Evolutionary conservation across 64 coral and sea anemone species (phyloP), one percentile per base, ranked within the genome.

Genomic region (Montipora efflorescens): DNA sequence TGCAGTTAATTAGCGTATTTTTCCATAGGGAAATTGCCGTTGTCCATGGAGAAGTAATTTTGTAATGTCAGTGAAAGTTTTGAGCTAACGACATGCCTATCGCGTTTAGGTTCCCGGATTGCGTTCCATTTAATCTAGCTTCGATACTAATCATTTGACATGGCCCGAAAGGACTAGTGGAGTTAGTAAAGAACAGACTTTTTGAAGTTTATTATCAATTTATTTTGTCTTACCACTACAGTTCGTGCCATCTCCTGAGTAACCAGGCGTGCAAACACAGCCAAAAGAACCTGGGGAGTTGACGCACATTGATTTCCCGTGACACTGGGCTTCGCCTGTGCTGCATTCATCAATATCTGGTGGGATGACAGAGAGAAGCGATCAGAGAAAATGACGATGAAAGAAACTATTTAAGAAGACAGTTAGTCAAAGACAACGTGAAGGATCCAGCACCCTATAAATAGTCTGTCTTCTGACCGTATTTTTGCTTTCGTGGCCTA

Each of bases 311-410:
- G 93, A 83, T 72, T 89, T 91, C 23, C 70, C 52, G 51, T 91
- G 77, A 75, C 96, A 97, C 36, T 77, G 67, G 19, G 92, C 89
- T 12, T 61, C 61, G 78, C 92, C 92, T 48, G n/a, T 95, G 10
- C 22, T 57, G 25, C 96, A 97, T 69, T 97, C 96, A 77, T 97
- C 79, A 21, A 95, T 92, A 69, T 97, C 96, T 97, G 64, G 69
- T 44, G 44, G 15, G 36, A 36, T 36, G 53, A 44, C 45, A 67
- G 28, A 21, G 43, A 48, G 36, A 43, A 45, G 0, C 55, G 3
- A 88, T 69, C 11, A 75, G 7, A 43, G 58, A 8, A 67, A 57
- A 57, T 57, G 46, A 11, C 10, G 49, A 19, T 48, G 15, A 18
- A 10, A 36, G 0, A 36, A 36, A 36, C 1, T 2, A 36, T 2